A percentile compares a stretch with the other conserved stretches of the same genome.
These are phyloP conservation scores for Ascidia mentula DNA, from an alignment of 23 tunicate species.

Conservation along the genomic window DNA sequence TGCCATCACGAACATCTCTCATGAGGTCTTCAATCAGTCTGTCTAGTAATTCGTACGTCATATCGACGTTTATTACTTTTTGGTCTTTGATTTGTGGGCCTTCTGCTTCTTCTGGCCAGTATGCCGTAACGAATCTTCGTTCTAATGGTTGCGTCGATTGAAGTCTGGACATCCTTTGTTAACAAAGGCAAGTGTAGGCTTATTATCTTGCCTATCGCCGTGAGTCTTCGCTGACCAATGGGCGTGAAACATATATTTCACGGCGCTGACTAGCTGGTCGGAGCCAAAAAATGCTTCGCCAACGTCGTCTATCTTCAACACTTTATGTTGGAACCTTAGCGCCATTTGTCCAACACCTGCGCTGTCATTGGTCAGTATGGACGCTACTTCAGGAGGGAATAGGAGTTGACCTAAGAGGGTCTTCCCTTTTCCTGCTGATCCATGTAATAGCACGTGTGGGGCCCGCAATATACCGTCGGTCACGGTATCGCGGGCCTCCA, in stretches of 20 bases:
- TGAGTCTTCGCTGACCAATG: not conserved
- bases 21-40: no score
- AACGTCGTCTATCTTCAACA: slow-evolving; percentile 19
- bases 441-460: slow-evolving; percentile 1
- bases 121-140: not conserved
- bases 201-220: not conserved
- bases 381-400: not conserved
- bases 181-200: not conserved
- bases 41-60: no score
- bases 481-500: not conserved
- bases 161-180: not conserved
- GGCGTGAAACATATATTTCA: not conserved
- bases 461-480: not conserved
- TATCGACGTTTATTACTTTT: not conserved
- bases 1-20: no score
- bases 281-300: not conserved
- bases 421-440: slow-evolving; percentile 17
- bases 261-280: not conserved
- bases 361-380: not conserved
- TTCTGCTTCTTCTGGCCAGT: not conserved
- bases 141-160: not conserved
- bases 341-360: slow-evolving; percentile 19
- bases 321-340: not conserved
- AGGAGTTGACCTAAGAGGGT: slow-evolving; percentile 6
- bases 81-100: not conserved